A percentile compares a stretch with the other conserved stretches of the same genome.
Conservation (phyloP, 23 tunicate species). For the Trididemnum clinides region DNA sequence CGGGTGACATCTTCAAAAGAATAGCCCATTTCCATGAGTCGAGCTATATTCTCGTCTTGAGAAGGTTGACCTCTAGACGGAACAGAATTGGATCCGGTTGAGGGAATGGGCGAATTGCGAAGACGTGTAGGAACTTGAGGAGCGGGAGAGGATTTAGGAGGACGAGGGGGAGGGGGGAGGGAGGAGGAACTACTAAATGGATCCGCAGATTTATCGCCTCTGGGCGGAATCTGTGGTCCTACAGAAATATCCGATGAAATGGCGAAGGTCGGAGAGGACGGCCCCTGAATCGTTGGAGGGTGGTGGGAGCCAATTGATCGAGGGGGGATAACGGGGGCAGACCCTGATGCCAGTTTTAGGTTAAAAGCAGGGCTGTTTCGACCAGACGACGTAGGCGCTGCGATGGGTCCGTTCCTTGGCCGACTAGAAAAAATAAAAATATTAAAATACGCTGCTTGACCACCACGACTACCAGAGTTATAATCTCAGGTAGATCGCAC, state of each 20-base stretch:
- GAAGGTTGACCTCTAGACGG: conserved; percentile 23
- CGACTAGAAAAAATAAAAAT: no score
- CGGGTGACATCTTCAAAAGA: conserved; percentile 85
- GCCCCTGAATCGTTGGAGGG: not conserved
- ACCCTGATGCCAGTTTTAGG: not conserved
- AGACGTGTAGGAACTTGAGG: conserved; percentile 32
- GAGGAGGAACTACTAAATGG: conserved; percentile 1
- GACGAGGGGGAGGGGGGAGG: conserved; percentile 70
- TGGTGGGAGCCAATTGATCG: conserved; percentile 17
- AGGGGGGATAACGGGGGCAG: conserved; percentile 55
- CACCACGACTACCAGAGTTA: no score
- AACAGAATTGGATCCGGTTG: not conserved
- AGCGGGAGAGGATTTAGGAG: conserved; percentile 37
- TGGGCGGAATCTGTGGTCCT: conserved; percentile 60
- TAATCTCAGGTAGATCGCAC: no score
- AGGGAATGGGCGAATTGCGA: not conserved
- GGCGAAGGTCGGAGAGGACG: conserved; percentile 42
- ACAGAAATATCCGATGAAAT: not conserved
- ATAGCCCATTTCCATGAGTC: conserved; percentile 89
- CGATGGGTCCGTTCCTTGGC: no score
- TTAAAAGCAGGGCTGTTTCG: not conserved
- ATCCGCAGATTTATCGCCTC: conserved; percentile 28
- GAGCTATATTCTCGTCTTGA: conserved; percentile 78
- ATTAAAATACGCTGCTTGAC: no score
- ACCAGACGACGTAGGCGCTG: no score